Evolutionary conservation across 2,797 vertebrate species (phyloP).

Genomic region (Bovichtus variegatus): DNA sequence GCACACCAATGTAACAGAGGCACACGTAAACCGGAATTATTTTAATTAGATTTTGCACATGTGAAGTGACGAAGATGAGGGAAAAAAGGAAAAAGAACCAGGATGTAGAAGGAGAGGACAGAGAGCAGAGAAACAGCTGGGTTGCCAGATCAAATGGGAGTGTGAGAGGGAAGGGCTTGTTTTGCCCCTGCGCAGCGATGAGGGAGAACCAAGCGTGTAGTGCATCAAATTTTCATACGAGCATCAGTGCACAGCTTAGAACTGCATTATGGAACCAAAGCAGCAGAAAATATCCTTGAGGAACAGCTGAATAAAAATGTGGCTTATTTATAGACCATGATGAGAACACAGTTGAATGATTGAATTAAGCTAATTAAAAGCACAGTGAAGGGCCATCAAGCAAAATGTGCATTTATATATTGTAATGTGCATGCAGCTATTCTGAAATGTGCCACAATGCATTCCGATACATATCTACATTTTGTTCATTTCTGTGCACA

Average conservation of each 20-base stretch:
- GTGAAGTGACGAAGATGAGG: slow-evolving; percentile 32
- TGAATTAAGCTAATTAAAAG: slow-evolving; percentile 82
- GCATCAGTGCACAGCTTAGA: slow-evolving; percentile 81
- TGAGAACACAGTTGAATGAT: slow-evolving; percentile 72
- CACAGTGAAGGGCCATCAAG: slow-evolving; percentile 57
- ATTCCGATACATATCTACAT: slow-evolving; percentile 13
- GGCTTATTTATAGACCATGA: slow-evolving; percentile 79
- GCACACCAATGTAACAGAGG: slow-evolving; percentile 4
- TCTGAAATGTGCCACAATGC: slow-evolving; percentile 30
- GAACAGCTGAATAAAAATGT: slow-evolving; percentile 74
- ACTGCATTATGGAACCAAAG: slow-evolving; percentile 82
- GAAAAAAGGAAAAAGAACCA: not conserved
- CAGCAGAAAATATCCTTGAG: slow-evolving; percentile 86
- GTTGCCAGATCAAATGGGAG: slow-evolving; percentile 69
- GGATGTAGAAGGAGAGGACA: slow-evolving; percentile 50
- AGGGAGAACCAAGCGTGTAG: slow-evolving; percentile 76
- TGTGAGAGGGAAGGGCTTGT: slow-evolving; percentile 62
- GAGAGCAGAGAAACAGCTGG: slow-evolving; percentile 67
- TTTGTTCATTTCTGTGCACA: slow-evolving; percentile 2
- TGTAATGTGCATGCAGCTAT: slow-evolving; percentile 42
- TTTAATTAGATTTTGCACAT: slow-evolving; percentile 38
- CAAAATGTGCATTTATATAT: slow-evolving; percentile 59
- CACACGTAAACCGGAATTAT: slow-evolving; percentile 17
- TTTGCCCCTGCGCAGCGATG: slow-evolving; percentile 71
- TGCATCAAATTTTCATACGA: slow-evolving; percentile 84